phyloP scores from a whole-genome alignment of 2,888 invertebrate species.

The Pollenia griseotomentosa region DNA sequence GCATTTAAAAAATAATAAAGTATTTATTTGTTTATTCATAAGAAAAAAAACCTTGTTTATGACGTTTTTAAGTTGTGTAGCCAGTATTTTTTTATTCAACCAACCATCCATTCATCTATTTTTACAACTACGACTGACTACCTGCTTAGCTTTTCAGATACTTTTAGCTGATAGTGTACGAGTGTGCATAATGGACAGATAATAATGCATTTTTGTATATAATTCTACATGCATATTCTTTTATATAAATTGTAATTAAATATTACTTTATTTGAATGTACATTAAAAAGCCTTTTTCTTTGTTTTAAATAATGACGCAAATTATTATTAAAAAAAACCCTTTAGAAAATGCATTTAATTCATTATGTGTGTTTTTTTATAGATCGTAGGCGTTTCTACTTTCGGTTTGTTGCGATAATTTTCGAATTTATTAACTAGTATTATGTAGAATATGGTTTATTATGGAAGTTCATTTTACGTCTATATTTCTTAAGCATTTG shows the following conservation, averaged over 20 bases:
- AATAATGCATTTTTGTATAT: constrained; percentile 50
- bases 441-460: no score
- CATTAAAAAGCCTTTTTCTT: constrained; percentile 15
- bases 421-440: no score
- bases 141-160: constrained; percentile 18
- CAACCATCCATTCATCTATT: constrained; percentile 40
- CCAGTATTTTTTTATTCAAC: not conserved
- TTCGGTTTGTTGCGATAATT: no score
- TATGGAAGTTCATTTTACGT: no score
- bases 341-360: not conserved
- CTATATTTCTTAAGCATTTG: no score
- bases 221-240: not conserved
- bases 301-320: constrained; percentile 51
- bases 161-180: not conserved
- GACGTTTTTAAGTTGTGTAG: constrained; percentile 54
- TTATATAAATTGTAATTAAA: constrained; percentile 47
- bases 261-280: constrained; percentile 36
- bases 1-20: constrained; percentile 39
- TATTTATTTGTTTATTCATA: not conserved
- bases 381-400: no score
- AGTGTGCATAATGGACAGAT: constrained; percentile 44
- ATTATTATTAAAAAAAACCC: constrained; percentile 39
- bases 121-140: constrained; percentile 7
- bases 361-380: no score
- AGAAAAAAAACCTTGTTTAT: constrained; percentile 50